Evolutionary conservation across 2,113 vertebrate genomes (phyloP).

Genomic region (Machaerirhynchus nigripectus): DNA sequence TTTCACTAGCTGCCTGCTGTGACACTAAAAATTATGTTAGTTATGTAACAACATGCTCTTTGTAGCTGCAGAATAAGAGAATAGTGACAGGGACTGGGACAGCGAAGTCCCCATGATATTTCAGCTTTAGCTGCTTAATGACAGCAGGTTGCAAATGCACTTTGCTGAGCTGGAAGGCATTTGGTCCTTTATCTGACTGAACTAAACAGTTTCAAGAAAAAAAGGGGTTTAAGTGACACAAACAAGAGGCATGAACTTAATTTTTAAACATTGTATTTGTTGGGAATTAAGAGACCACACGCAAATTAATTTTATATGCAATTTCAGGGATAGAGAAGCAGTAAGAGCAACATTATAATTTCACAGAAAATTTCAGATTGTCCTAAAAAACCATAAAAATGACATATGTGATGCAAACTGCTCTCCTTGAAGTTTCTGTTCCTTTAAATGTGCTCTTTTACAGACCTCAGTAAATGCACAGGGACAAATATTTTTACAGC

Average conservation of each 20-base stretch:
- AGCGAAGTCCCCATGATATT: neutral
- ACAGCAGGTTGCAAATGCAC: slow-evolving; percentile 7
- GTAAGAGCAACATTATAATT: neutral
- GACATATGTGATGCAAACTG: neutral
- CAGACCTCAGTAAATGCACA: neutral
- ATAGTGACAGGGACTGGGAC: slow-evolving; percentile 26
- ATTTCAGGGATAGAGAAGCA: neutral
- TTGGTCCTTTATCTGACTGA: neutral
- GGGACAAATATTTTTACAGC: neutral
- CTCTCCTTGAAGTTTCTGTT: neutral
- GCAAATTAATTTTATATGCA: neutral
- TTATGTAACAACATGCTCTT: slow-evolving; percentile 43
- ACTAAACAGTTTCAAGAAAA: neutral
- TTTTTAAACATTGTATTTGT: slow-evolving; percentile 7
- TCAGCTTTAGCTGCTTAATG: slow-evolving; percentile 28
- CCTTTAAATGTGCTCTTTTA: neutral
- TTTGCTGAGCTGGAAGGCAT: slow-evolving; percentile 8
- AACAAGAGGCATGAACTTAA: neutral
- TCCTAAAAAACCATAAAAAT: neutral
- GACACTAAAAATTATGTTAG: slow-evolving; percentile 56
- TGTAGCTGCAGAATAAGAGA: slow-evolving; percentile 35
- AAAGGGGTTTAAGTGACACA: neutral
- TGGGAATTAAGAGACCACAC: neutral
- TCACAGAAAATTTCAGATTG: neutral
- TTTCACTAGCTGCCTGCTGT: slow-evolving; percentile 38